Base-by-base conservation (phyloP, 2,113 vertebrate genomes). In the Plotosus lineatus region DNA sequence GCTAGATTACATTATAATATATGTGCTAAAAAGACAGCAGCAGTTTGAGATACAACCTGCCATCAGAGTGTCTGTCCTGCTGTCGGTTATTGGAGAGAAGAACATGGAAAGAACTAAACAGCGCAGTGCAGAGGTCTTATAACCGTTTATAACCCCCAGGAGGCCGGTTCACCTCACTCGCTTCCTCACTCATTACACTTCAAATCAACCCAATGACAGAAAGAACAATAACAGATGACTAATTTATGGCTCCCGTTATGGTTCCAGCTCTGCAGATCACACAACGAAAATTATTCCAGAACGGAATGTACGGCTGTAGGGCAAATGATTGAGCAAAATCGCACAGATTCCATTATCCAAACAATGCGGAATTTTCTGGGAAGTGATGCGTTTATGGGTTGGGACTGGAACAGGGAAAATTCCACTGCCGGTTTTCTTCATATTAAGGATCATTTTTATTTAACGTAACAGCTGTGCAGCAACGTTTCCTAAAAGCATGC, bases 81-180 rank as follows among this genome's bases (percentile, higher is more conserved):
- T 21, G 26, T 6, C 36, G 69, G 44, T 76, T 44, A 60, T 28
- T 1, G 28, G 28, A 38, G 51, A 6, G n/a, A 58, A 58, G 44
- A 65, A 42, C 42, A 65, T 42, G 31, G 14, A 77, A 77, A 50
- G 7, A 58, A 42, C 75, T 65, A 65, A 77, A 51, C 9, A 50
- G 58, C 19, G 4, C 23, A 10, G 38, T 1, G 19, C 3, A 28
- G 36, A 76, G 74, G 51, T 42, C 46, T 33, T 6, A 0, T 21
- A 31, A 50, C 46, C 28, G 15, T 4, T 3, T 3, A 11, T 8
- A 44, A 60, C 55, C 53, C 74, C 2, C 36, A 44, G 74, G 74
- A 60, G 14, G 38, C 38, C 0, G 8, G 23, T 23, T n/a, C 7
- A 4, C 21, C 44, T 28, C 12, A 44, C 7, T 3, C n/a, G 0